These are phyloP conservation scores for Chondrosia reniformis DNA, from an alignment of 37 sponge, comb jelly and placozoan species.

Conservation along the genomic window DNA sequence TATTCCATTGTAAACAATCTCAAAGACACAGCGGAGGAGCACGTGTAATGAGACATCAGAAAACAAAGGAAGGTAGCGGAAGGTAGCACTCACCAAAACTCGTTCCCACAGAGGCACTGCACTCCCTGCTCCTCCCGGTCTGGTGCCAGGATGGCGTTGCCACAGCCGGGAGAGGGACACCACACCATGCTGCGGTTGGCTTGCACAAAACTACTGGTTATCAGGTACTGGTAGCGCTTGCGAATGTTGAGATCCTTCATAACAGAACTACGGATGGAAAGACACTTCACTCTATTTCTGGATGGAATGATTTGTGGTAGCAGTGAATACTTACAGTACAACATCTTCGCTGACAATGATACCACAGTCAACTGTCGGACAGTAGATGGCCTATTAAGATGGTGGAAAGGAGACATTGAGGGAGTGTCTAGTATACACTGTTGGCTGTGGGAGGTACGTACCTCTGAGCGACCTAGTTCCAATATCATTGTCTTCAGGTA, in stretches of 20 bases:
- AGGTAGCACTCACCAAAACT: conserved; percentile 64
- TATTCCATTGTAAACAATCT: too few species aligned
- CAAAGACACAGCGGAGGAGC: not conserved
- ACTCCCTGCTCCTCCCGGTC: conserved; percentile 47
- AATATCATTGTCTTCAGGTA: conserved; percentile 72
- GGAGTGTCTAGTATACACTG: not conserved
- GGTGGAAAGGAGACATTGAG: not conserved
- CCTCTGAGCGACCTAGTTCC: conserved; percentile 70
- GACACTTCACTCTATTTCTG: too few species aligned
- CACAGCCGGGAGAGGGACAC: conserved; percentile 91
- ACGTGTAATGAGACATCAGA: not conserved
- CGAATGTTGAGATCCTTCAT: conserved; percentile 26
- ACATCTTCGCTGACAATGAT: conserved; percentile 78
- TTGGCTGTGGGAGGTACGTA: not conserved
- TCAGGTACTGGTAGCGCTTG: conserved; percentile 65
- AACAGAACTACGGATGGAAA: not conserved
- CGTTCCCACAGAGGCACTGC: conserved; percentile 65
- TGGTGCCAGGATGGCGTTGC: conserved; percentile 56
- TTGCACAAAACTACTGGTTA: conserved; percentile 82
- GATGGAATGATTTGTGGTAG: too few species aligned
- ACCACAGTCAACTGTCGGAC: conserved; percentile 71
- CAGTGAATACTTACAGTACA: conserved; percentile 67
- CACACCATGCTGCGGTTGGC: conserved; percentile 69
- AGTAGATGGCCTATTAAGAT: conserved; percentile 63
- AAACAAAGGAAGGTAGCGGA: not conserved